These are phyloP conservation scores for Orestias chungarensis DNA, from an alignment of 2,797 vertebrate genomes.

Conservation along the genomic window DNA sequence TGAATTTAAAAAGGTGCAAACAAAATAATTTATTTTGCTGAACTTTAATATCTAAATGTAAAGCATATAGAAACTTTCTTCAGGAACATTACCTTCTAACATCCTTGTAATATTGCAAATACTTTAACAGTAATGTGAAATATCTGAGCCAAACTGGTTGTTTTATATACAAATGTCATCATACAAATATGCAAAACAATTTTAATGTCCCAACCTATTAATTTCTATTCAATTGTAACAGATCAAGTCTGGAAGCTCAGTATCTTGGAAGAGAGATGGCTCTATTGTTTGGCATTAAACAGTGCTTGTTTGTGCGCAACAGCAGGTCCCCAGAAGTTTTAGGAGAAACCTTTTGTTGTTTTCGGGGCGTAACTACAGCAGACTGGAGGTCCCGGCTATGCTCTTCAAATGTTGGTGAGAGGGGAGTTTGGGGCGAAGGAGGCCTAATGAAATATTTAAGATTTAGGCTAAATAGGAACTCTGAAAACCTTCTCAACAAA, in stretches of 20 bases:
- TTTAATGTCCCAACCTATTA: background rate
- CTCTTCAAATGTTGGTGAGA: slow-evolving; percentile 73
- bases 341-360: slow-evolving; percentile 77
- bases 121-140: background rate
- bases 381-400: slow-evolving; percentile 57
- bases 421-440: slow-evolving; percentile 61
- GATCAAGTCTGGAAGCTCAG: background rate
- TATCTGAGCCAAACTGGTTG: background rate
- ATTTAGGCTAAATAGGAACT: slow-evolving; percentile 81
- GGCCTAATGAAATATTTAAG: slow-evolving; percentile 92
- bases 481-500: slow-evolving; percentile 84
- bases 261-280: background rate
- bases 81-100: background rate
- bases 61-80: background rate
- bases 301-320: slow-evolving; percentile 66
- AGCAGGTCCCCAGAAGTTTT: slow-evolving; percentile 74
- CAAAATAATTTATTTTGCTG: background rate
- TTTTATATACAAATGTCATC: background rate
- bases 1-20: background rate
- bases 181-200: background rate
- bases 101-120: background rate
- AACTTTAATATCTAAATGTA: background rate
- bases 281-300: slow-evolving; percentile 68
- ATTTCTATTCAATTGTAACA: background rate
- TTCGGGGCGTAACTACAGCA: slow-evolving; percentile 47